Percentiles rank a stretch among this genome's conserved stretches.
Evolutionary conservation across 2,888 invertebrate species (phyloP).

Genomic region (Kryphioiulus occultus): DNA sequence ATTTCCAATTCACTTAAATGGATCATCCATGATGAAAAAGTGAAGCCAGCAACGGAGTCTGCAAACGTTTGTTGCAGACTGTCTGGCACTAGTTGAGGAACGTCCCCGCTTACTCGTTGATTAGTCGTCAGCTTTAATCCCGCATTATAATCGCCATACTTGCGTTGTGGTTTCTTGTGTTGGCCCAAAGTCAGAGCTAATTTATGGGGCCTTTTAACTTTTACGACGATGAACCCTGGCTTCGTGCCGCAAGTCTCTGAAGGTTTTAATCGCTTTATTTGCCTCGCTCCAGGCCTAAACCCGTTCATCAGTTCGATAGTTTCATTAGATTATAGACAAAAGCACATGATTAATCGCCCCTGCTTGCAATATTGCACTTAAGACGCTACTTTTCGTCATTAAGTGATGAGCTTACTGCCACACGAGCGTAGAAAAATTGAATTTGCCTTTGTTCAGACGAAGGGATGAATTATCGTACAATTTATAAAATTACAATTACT

Average conservation of each 20-base stretch:
- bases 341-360: slow-evolving; percentile 4
- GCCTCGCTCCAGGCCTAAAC: slow-evolving; percentile 18
- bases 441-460: neutral
- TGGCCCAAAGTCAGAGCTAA: slow-evolving; percentile 14
- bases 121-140: slow-evolving; percentile 4
- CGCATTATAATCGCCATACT: neutral
- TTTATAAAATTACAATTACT: slow-evolving; percentile 36
- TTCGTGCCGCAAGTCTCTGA: neutral
- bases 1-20: too few relatives aligned
- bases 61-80: neutral
- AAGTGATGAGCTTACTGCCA: neutral
- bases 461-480: neutral
- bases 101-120: neutral
- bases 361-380: neutral
- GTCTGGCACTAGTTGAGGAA: neutral
- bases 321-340: slow-evolving; percentile 32
- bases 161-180: neutral
- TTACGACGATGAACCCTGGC: slow-evolving; percentile 9
- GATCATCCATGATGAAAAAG: too few relatives aligned
- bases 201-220: slow-evolving; percentile 15
- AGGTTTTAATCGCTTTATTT: slow-evolving; percentile 21
- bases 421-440: neutral
- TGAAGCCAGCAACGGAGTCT: too few relatives aligned
- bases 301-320: slow-evolving; percentile 24
- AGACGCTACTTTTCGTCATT: slow-evolving; percentile 22